Evolutionary conservation across 2,113 vertebrate genomes (phyloP).

Genomic region (Vidua chalybeata): DNA sequence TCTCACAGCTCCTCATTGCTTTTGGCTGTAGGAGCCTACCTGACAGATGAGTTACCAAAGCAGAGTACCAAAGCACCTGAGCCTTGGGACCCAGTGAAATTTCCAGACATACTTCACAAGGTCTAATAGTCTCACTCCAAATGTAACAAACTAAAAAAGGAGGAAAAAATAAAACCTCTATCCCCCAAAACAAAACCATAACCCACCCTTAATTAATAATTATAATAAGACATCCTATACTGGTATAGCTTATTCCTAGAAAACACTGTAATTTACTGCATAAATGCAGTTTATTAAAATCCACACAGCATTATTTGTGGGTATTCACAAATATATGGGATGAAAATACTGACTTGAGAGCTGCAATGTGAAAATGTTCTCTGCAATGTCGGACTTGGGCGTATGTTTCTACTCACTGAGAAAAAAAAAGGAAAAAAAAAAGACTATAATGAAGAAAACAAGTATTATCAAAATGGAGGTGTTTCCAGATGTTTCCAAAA

Average conservation of each 20-base stretch:
- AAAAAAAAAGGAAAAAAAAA: accelerated
- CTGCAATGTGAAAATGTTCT: not conserved
- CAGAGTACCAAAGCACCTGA: not conserved
- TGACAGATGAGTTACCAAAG: not conserved
- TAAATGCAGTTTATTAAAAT: not conserved
- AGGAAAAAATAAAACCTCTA: accelerated
- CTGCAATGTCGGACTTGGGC: not conserved
- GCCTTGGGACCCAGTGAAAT: not conserved
- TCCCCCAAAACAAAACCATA: not conserved
- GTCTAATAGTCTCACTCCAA: not conserved
- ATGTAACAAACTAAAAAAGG: not conserved
- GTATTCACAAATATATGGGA: not conserved
- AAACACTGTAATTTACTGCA: not conserved
- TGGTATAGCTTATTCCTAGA: not conserved
- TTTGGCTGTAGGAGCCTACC: not conserved
- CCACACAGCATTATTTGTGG: not conserved
- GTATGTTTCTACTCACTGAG: not conserved
- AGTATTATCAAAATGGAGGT: not conserved
- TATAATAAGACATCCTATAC: not conserved
- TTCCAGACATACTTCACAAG: not conserved
- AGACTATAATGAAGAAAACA: not conserved
- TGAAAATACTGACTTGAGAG: not conserved
- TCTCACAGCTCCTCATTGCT: not conserved
- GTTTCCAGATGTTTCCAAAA: not conserved
- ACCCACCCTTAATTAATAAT: not conserved